phyloP scores from a whole-genome alignment of 2,113 vertebrate genomes.

The Larimichthys crocea region DNA sequence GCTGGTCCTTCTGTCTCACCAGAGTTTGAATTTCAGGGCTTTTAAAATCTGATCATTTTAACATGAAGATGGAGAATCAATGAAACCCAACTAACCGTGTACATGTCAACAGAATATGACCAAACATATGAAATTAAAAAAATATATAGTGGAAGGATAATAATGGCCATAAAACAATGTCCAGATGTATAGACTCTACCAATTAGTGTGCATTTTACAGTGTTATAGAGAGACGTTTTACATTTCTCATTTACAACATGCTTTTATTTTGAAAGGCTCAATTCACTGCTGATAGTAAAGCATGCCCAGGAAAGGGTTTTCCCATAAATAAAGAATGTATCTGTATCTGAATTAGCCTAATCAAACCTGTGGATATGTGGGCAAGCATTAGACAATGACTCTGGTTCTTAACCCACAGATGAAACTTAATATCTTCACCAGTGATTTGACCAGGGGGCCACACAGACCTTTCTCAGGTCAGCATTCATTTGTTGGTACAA shows the following conservation, averaged over 20 bases:
- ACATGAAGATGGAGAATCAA: slow-evolving; percentile 1
- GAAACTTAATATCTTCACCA: slow-evolving; percentile 46
- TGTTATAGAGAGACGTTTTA: no score
- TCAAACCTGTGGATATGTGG: neutral
- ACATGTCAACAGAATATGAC: neutral
- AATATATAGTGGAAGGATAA: neutral
- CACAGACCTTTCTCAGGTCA: slow-evolving; percentile 31
- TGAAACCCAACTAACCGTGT: neutral
- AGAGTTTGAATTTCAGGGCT: slow-evolving; percentile 17
- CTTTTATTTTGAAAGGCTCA: neutral
- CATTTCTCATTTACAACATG: neutral
- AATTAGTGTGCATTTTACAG: no score
- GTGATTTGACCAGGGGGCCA: slow-evolving; percentile 27
- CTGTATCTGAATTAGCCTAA: no score
- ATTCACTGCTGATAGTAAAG: neutral
- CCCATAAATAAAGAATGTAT: no score
- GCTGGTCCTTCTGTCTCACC: slow-evolving; percentile 16
- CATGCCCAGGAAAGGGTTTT: neutral
- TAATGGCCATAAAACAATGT: neutral
- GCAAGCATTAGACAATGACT: neutral
- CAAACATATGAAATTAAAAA: neutral
- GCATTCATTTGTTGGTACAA: slow-evolving; percentile 31
- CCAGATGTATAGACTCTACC: neutral
- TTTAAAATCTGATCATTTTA: neutral
- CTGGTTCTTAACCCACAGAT: neutral